phyloP scores from a whole-genome alignment of 2,113 vertebrate genomes.

The Ramphastos sulfuratus region DNA sequence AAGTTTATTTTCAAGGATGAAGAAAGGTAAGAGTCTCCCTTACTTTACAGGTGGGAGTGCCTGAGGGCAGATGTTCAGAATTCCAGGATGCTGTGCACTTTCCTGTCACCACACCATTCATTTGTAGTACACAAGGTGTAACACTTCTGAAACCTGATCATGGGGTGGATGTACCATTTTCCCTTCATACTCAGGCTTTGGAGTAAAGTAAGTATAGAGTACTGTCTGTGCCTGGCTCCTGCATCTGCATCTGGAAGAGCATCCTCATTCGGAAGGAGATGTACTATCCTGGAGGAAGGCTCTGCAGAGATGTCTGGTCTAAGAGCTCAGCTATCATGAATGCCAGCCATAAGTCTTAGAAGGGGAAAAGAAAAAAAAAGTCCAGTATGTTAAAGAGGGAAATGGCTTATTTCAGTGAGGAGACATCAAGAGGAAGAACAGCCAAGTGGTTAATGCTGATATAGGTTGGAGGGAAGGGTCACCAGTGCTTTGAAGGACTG shows the following conservation, averaged over 20 bases:
- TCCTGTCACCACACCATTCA: fast-evolving
- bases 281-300: background rate
- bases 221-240: background rate
- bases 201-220: background rate
- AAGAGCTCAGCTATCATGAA: fast-evolving
- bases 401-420: background rate
- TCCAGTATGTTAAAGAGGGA: background rate
- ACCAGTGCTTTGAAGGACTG: background rate
- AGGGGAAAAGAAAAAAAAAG: background rate
- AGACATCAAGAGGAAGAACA: background rate
- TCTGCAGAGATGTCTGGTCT: background rate
- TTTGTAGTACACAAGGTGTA: background rate
- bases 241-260: background rate
- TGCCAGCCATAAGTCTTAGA: background rate
- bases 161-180: background rate
- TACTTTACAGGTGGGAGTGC: background rate
- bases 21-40: constrained; percentile 84
- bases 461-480: background rate
- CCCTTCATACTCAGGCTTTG: background rate
- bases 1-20: constrained; percentile 99
- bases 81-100: background rate
- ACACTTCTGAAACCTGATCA: background rate
- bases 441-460: background rate
- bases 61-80: background rate
- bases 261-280: background rate